Evolutionary conservation across 2,888 invertebrate species (phyloP).

Genomic region (Halocaridina rubra): DNA sequence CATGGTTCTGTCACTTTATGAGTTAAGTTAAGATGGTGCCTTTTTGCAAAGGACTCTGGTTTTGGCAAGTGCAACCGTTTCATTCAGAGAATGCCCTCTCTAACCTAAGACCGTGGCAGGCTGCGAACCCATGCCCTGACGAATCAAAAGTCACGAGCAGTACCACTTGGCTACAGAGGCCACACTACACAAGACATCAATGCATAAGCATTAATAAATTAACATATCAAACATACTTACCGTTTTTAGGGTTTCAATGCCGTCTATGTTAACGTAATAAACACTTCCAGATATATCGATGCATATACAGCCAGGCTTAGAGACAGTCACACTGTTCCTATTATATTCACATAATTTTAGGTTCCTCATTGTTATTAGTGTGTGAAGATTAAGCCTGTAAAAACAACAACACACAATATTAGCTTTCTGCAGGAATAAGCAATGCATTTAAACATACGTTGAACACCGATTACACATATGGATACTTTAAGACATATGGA

Average conservation of each 20-base stretch:
- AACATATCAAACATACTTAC: not conserved
- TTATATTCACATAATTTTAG: not conserved
- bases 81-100: too few relatives aligned
- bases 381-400: too few relatives aligned
- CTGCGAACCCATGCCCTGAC: too few relatives aligned
- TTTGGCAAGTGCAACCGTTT: not conserved
- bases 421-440: too few relatives aligned
- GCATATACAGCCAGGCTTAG: not conserved
- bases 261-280: slow-evolving; percentile 1
- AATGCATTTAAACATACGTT: too few relatives aligned
- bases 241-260: not conserved
- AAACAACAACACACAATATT: too few relatives aligned
- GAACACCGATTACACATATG: too few relatives aligned
- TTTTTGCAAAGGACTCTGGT: not conserved
- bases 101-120: too few relatives aligned
- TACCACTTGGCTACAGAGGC: too few relatives aligned
- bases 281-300: not conserved
- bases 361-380: not conserved
- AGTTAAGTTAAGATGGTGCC: not conserved
- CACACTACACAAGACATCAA: not conserved
- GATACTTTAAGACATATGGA: too few relatives aligned
- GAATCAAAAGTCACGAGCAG: not conserved
- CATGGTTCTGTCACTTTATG: too few relatives aligned
- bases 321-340: not conserved
- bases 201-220: not conserved